These are phyloP conservation scores for Thomomys bottae DNA, from an alignment of 2,113 vertebrate species.

Conservation along the genomic window DNA sequence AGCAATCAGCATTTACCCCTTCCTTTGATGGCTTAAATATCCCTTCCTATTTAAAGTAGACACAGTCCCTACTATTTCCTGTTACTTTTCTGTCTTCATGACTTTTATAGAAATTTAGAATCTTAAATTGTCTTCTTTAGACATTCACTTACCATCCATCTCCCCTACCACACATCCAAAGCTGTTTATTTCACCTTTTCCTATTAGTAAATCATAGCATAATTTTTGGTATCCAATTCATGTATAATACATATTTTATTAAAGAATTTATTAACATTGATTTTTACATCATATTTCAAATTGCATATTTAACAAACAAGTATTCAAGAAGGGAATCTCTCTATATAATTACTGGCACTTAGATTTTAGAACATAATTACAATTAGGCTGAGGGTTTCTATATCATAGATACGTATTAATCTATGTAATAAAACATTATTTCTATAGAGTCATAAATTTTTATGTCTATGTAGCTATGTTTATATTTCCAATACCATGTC, in stretches of 20 bases:
- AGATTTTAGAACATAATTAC: no score
- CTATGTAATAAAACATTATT: no score
- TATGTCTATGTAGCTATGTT: no score
- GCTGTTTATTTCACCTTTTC: neutral
- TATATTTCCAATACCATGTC: no score
- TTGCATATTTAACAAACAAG: no score
- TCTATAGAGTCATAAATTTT: no score
- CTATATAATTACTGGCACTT: no score
- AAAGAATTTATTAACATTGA: no score
- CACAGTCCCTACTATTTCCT: neutral
- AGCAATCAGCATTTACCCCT: neutral
- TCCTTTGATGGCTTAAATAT: neutral
- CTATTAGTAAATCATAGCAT: neutral
- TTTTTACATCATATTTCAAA: no score
- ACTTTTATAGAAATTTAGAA: conserved; percentile 4
- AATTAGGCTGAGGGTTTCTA: no score
- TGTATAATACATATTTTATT: neutral
- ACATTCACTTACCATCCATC: neutral
- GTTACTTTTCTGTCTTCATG: neutral
- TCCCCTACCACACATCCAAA: neutral
- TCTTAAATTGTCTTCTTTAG: neutral
- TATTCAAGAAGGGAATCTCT: no score
- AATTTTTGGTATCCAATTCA: neutral
- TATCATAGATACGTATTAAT: no score
- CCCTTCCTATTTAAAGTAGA: conserved; percentile 8